Evolutionary conservation across 1,140 invertebrate species (phyloP), one percentile per base, ranked within the genome.

Genomic region (Bombus consobrinus): DNA sequence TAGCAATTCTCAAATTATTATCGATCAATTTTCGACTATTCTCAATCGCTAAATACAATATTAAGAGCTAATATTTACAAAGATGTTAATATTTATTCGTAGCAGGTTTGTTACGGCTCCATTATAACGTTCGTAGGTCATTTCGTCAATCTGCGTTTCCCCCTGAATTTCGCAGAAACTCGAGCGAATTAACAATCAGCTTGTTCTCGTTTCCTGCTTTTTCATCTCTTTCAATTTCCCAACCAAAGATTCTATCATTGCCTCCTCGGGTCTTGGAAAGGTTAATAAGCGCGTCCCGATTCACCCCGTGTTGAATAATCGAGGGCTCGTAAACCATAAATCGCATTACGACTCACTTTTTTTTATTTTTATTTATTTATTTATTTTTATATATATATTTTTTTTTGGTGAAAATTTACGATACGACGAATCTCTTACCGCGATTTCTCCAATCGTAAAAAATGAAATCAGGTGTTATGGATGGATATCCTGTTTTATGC

Each of bases 251-350:
- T 72, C 41, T 32, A 43, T 85, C 76, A n/a, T 75, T 85, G 69
- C 57, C 32, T 62, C 53, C 66, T 22, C 53, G 71, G 32, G 34
- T 37, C 34, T 22, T 39, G 32, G 34, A 71, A 81, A 81, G 68
- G 66, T 72, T 62, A 81, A 81, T 81, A 72, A 37, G 47, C 79
- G 80, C 22, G 69, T 64, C 47, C 47, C 80, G 47, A 82, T 82
- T 22, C 80, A 64, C 10, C 71, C 53, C 28, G 34, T 74, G 57
- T 32, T 64, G 80, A 82, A 82, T 82, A 82, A 82, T 82, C 37
- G 80, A 82, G 47, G 25, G 22, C 18, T 10, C 71, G 80, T 1
- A 32, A 47, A n/a, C 57, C 57, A 37, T 82, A 75, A 82, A 82
- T 82, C 71, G 53, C 41, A 41, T 66, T 75, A 47, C 57, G 32